Base-by-base conservation (phyloP, 1,140 invertebrate species). In the Hormaphis cornu region DNA sequence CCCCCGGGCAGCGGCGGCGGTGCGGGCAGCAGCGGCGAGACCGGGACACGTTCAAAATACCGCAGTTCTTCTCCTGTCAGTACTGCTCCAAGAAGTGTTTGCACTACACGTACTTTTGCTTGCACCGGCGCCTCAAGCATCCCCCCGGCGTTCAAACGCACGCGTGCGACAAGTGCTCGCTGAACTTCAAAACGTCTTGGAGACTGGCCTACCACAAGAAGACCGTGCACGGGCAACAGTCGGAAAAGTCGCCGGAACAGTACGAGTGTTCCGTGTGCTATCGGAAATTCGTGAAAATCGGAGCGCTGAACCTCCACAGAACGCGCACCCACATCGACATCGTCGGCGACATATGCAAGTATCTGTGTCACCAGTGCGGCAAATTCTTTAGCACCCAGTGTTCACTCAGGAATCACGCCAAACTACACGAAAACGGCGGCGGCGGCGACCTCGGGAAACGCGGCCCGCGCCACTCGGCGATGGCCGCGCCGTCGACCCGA, bases 61-160 rank as follows among this genome's bases (percentile, higher is more conserved):
- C 78, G 30, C 81, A 81, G 69, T 80, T 81, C 70, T 82, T 82
- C 71, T 52, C 81, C n/a, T 82, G 81, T 70, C 77, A 80, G 30
- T 40, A 53, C 50, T 71, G 70, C 53, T 44, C 52, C 30, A 73
- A 71, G 54, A 61, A n/a, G 28, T 71, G 66, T 56, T 18, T 71
- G 22, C 72, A 73, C 16, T 73, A 71, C 66, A 82, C 72, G 0
- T 81, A 82, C 70, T 72, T 81, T 5, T 79, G 80, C 72, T 78
- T 82, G 0, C 81, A 82, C 69, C 71, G 78, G 3, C 76, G 79
- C 3, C 78, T 80, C 76, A 81, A 81, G 35, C 80, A 82, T 53
- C 75, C 77, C 0, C 77, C 77, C 28, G 76, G 75, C 9, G 76
- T 76, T 5, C 28, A 53, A 14, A 24, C 44, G n/a, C n/a, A 46